Base-by-base conservation (phyloP, 2,888 invertebrate genomes). In the Gymnocheta viridis region DNA sequence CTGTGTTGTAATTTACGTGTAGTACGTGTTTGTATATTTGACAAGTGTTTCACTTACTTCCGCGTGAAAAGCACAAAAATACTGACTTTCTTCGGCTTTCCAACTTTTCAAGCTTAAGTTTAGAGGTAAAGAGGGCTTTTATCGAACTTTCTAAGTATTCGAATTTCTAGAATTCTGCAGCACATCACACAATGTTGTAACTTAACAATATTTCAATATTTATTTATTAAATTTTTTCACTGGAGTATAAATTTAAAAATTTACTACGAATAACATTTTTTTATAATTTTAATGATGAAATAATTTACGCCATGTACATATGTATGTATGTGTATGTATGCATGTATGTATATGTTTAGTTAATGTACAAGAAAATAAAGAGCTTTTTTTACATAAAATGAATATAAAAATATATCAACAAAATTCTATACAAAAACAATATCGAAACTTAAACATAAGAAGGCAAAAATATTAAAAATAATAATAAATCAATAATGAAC, bases 361-460 rank as follows among this genome's bases (percentile, higher is more conserved):
- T 19, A 54, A 77, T 72, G 47, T 79, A 70, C 54, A 78, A 56
- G 19, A 47, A 47, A 38, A 58, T 56, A 49, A 12, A 44, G 12
- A 60, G 22, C 4, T 2, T 47, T 38, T 49, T 77, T 69, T 62
- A 78, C 62, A 70, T 41, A 62, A 78, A 70, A 78, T 41, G 6
- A 66, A n/a, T 60, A 67, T 47, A 27, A 62, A 60, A 78, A 47
- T 58, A 24, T 58, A 58, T 49, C 35, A 77, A 77, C 44, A 58
- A 72, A 24, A 74, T 22, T 62, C 10, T 24, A 60, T 38, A 66
- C 29, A 32, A 58, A 41, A 38, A 60, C 58, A 60, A 72, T 24
- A 4, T 77, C 0, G 12, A 70, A 84, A 76, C 35, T 76, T 54
- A 38, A 51, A 22, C 7, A 38, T 54, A 29, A 17, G 19, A 69